A percentile compares a stretch with the other conserved stretches of the same genome.
phyloP scores from a whole-genome alignment of 2,113 vertebrate species.

The Lathamus discolor region DNA sequence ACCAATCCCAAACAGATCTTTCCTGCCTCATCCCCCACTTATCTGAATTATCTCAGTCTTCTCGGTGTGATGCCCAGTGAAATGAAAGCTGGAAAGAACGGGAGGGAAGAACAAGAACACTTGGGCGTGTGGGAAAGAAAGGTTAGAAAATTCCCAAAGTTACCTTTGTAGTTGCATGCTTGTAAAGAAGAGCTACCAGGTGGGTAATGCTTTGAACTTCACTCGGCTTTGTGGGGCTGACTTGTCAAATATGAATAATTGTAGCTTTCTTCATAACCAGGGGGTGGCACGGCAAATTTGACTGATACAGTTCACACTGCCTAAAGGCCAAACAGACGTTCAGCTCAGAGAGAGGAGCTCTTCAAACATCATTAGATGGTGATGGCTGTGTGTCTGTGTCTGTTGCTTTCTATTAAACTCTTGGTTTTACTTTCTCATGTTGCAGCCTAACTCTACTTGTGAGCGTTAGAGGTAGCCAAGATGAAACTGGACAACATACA shows the following conservation, averaged over 20 bases:
- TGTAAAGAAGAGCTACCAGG: slow-evolving; percentile 3
- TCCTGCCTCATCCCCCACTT: neutral
- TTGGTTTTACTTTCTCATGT: neutral
- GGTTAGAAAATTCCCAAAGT: neutral
- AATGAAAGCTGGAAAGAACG: neutral
- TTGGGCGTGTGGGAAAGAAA: neutral
- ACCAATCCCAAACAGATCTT: neutral
- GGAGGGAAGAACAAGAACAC: neutral
- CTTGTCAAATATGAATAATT: neutral
- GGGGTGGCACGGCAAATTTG: neutral
- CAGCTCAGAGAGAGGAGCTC: neutral
- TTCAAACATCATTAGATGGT: neutral
- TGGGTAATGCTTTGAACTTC: slow-evolving; percentile 35
- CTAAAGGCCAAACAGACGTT: neutral
- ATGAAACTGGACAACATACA: neutral
- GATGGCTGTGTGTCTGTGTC: neutral
- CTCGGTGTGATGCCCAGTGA: neutral
- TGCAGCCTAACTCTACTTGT: neutral
- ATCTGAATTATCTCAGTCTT: neutral
- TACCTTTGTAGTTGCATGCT: neutral
- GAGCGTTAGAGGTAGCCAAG: neutral
- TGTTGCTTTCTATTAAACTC: neutral
- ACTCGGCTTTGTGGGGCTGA: neutral
- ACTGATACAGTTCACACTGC: neutral
- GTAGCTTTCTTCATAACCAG: neutral